Percentiles rank a stretch among this genome's conserved stretches.
phyloP scores from a whole-genome alignment of 1,140 invertebrate genomes.

The Drosophila rhopaloa region DNA sequence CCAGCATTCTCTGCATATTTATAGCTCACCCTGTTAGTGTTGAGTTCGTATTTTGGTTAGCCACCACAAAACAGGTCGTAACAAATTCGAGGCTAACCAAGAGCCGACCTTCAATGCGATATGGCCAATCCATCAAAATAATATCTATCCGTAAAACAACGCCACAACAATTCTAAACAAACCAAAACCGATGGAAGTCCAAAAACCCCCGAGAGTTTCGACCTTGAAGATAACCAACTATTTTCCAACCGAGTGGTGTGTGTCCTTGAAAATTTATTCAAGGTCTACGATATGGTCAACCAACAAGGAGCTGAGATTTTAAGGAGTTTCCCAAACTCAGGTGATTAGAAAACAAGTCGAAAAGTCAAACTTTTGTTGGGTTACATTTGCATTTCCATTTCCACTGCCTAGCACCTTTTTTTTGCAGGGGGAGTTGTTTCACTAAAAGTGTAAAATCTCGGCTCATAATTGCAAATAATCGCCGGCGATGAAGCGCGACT shows the following conservation, averaged over 20 bases:
- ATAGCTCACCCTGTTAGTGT: slow-evolving; percentile 12
- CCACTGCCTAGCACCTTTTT: slow-evolving; percentile 7
- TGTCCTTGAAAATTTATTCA: slow-evolving; percentile 56
- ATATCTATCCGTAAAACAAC: slow-evolving; percentile 59
- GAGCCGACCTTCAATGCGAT: slow-evolving; percentile 46
- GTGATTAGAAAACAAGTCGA: slow-evolving; percentile 62
- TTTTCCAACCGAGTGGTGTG: slow-evolving; percentile 22
- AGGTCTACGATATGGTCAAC: slow-evolving; percentile 56
- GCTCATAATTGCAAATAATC: slow-evolving; percentile 81
- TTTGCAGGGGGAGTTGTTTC: slow-evolving; percentile 18
- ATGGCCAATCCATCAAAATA: slow-evolving; percentile 73
- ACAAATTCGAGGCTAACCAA: slow-evolving; percentile 57
- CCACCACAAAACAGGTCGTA: slow-evolving; percentile 63
- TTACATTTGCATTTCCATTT: neutral
- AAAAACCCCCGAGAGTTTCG: slow-evolving; percentile 61
- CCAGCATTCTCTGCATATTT: slow-evolving; percentile 7
- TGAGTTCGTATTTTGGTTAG: slow-evolving; percentile 43
- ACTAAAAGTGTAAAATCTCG: slow-evolving; percentile 63
- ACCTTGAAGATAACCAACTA: slow-evolving; percentile 28
- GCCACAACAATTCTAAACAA: slow-evolving; percentile 69
- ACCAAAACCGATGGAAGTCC: slow-evolving; percentile 53
- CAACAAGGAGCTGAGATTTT: slow-evolving; percentile 38
- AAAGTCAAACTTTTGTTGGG: slow-evolving; percentile 57
- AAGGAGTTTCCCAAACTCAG: slow-evolving; percentile 40
- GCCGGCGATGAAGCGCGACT: slow-evolving; percentile 64